phyloP scores from a whole-genome alignment of 2,888 invertebrate genomes.

The Lycia hirtaria region DNA sequence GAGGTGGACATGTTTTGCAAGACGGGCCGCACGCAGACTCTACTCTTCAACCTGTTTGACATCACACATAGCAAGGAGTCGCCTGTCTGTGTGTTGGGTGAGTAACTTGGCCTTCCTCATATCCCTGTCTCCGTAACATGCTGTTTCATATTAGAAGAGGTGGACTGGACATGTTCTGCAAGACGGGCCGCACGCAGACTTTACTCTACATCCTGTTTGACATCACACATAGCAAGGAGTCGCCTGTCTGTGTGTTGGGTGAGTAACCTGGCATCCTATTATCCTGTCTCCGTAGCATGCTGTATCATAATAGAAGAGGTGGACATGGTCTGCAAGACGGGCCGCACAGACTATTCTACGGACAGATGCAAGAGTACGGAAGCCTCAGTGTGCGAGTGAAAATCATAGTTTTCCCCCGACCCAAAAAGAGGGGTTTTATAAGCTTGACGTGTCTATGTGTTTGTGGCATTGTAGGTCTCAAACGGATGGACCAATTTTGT shows the following conservation, averaged over 20 bases:
- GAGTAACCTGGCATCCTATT: conserved; percentile 91
- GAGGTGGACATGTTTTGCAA: conserved; percentile 93
- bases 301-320: conserved; percentile 93
- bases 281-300: conserved; percentile 89
- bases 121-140: conserved; percentile 88
- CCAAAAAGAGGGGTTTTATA: too few species aligned
- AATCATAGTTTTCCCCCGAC: too few species aligned
- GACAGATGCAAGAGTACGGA: too few species aligned
- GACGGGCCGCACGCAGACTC: conserved; percentile 93
- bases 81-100: conserved; percentile 94
- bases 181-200: conserved; percentile 93
- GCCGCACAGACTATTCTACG: conserved; percentile 95
- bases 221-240: conserved; percentile 93
- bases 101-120: conserved; percentile 92
- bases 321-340: conserved; percentile 93
- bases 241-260: conserved; percentile 95
- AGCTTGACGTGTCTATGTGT: too few species aligned
- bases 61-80: conserved; percentile 94
- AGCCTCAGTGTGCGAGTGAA: too few species aligned
- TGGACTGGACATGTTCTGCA: conserved; percentile 92
- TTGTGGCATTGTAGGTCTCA: too few species aligned
- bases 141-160: conserved; percentile 93
- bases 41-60: conserved; percentile 97
- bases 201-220: conserved; percentile 97
- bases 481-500: too few species aligned